Conservation (phyloP, 2,797 vertebrate species). For the Sarcophilus harrisii region DNA sequence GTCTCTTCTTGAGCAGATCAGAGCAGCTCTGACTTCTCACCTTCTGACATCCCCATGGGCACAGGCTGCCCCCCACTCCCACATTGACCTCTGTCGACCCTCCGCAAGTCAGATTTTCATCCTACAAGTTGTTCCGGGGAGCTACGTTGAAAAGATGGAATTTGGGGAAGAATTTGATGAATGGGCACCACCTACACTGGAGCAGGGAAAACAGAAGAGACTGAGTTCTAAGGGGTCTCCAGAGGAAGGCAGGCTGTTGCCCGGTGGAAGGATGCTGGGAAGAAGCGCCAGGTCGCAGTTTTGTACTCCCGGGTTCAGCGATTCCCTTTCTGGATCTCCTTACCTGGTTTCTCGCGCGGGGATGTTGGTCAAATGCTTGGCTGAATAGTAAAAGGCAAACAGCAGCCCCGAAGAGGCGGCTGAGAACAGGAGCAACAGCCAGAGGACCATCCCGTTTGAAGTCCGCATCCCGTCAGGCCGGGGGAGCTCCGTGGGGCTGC, state of each 20-base stretch:
- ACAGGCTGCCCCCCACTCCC: background rate
- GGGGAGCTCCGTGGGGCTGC: background rate
- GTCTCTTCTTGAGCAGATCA: background rate
- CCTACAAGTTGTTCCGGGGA: no score
- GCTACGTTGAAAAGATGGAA: background rate
- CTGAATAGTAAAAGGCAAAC: slow-evolving; percentile 67
- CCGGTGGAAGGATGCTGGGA: background rate
- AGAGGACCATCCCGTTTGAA: background rate
- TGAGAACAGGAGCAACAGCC: slow-evolving; percentile 78
- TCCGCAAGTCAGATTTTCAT: background rate
- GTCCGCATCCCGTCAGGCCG: background rate
- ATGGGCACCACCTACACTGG: background rate
- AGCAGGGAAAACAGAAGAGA: background rate
- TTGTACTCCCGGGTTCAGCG: background rate
- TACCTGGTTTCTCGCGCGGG: slow-evolving; percentile 73
- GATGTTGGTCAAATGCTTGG: slow-evolving; percentile 16
- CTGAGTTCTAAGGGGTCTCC: background rate
- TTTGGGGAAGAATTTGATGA: background rate
- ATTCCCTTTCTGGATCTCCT: background rate
- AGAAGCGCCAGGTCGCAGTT: background rate
- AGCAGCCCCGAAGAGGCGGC: slow-evolving; percentile 73
- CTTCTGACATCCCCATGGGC: background rate
- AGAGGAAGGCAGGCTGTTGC: background rate
- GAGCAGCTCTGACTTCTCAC: background rate
- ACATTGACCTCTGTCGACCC: background rate